Evolutionary conservation across 2,888 invertebrate genomes (phyloP), one percentile per base, ranked within the genome.

Genomic region (Lasioglossum malachurum): DNA sequence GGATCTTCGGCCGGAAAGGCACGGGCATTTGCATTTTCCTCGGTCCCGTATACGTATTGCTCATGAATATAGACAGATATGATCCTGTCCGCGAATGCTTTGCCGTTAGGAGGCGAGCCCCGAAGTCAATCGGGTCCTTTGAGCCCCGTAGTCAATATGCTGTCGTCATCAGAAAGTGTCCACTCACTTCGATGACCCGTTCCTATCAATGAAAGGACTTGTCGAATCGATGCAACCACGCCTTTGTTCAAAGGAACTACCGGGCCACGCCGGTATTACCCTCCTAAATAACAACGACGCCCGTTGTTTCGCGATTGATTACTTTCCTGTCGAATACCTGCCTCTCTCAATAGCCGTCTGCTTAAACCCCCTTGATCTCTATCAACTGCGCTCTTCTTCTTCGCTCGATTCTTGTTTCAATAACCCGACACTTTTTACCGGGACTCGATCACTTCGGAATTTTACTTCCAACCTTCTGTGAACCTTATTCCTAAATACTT

Each of bases 41-140:
- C 82, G 69, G 80, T 80, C 81, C 83, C 75, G 90, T 89, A 87
- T 89, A 86, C 89, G 91, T 91, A 91, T 89, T 84, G 90, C 91
- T 91, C 91, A 91, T 91, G 91, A 91, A 91, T 91, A 91, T 91
- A 91, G 91, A 91, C 91, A 89, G 91, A 91, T 91, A 90, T 87
- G 91, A 91, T 91, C 90, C 90, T 88, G 88, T 91, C 88, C 88
- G 86, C 85, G 84, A 89, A 88, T 91, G 91, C 91, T 85, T 87
- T 84, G 88, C 82, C 84, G 82, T 86, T 85, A 81, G 89, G 60
- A 84, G 73, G 76, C 83, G 83, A 86, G 82, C 67, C 41, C 69
- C 80, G 64, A 80, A 84, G 83, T 77, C 88, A 87, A 88, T 89
- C 83, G 85, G 75, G 78, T 84, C 89, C 88, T 90, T 89, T 89